phyloP scores from a whole-genome alignment of 2,113 vertebrate genomes.

The Oncorhynchus nerka region DNA sequence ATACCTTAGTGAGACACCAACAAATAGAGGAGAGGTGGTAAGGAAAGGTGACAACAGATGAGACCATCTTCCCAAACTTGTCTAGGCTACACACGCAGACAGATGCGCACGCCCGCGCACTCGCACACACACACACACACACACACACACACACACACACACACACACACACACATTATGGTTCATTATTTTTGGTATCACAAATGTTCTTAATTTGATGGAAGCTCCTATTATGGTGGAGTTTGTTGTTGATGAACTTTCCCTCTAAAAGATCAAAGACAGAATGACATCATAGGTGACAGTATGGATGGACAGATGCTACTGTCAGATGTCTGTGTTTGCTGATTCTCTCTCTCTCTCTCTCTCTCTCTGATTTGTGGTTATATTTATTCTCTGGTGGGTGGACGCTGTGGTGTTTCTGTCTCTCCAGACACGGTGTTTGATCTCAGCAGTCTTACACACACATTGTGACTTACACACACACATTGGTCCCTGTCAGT shows the following conservation, averaged over 20 bases:
- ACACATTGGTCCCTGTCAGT: slow-evolving; percentile 17
- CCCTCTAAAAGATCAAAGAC: no score
- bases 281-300: not conserved
- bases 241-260: not conserved
- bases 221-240: not conserved
- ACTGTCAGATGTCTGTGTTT: not conserved
- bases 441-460: slow-evolving; percentile 19
- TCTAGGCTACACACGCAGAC: slow-evolving; percentile 8
- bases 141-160: no score
- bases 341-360: no score
- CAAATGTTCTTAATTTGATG: no score
- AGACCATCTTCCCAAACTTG: not conserved
- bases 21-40: not conserved
- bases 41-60: slow-evolving; percentile 7
- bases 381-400: no score
- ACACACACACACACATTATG: not conserved
- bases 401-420: not conserved
- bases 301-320: not conserved
- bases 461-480: not conserved
- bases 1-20: not conserved
- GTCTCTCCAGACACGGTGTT: slow-evolving; percentile 19
- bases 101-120: not conserved
- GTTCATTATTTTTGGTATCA: not conserved
- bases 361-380: no score
- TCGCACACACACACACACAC: no score